Conservation (phyloP, 1,140 invertebrate genomes). For the Artemia franciscana region DNA sequence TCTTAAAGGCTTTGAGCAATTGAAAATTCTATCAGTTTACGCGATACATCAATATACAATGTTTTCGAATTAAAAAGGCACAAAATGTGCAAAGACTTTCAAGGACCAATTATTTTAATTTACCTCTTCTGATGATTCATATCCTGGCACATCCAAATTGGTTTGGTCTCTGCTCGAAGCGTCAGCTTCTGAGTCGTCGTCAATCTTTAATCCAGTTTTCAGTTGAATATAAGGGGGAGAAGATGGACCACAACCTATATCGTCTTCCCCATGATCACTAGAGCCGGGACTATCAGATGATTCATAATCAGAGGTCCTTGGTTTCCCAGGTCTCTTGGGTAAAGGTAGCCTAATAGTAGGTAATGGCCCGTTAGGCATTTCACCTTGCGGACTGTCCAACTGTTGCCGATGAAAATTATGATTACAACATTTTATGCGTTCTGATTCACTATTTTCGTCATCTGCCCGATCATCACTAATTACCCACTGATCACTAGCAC, state of each 20-base stretch:
- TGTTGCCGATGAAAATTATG: background rate
- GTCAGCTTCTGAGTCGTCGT: background rate
- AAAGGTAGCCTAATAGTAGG: background rate
- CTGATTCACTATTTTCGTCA: slow-evolving; percentile 3
- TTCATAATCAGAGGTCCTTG: slow-evolving; percentile 24
- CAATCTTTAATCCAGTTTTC: background rate
- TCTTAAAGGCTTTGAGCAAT: no score
- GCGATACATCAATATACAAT: no score
- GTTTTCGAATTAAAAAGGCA: no score
- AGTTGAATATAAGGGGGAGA: background rate
- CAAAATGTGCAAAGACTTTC: no score
- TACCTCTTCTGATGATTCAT: background rate
- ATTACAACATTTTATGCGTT: background rate
- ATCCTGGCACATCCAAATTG: background rate
- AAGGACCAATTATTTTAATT: no score
- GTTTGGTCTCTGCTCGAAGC: background rate
- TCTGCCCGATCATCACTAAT: slow-evolving; percentile 1
- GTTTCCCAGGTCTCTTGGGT: slow-evolving; percentile 13
- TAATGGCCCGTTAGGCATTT: background rate
- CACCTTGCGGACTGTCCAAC: background rate
- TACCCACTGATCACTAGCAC: background rate
- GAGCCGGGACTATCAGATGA: slow-evolving; percentile 24
- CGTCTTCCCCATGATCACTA: slow-evolving; percentile 22
- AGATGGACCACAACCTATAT: slow-evolving; percentile 8
- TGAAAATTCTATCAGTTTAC: no score